A percentile compares a stretch with the other conserved stretches of the same genome.
Conservation (phyloP, 2,113 vertebrate species). For the Anseranas semipalmata region DNA sequence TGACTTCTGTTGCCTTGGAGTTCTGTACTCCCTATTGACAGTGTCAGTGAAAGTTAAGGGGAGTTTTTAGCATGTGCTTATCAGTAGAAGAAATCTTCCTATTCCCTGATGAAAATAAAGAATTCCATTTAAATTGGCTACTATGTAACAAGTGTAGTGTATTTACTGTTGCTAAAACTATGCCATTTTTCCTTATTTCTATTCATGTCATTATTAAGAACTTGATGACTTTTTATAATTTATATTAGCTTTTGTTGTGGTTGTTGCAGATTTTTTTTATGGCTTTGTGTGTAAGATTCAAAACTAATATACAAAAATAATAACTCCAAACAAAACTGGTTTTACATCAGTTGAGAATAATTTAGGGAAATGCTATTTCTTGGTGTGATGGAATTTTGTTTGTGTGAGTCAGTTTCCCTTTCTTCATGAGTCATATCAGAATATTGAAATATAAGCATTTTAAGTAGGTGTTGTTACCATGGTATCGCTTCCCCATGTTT, state of each 20-base stretch:
- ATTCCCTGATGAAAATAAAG: neutral
- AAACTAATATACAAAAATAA: neutral
- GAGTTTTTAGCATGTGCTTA: neutral
- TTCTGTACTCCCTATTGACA: neutral
- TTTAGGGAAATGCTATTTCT: neutral
- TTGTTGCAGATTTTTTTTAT: neutral
- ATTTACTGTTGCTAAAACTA: neutral
- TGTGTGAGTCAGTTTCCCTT: neutral
- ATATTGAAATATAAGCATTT: neutral
- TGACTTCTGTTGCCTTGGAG: neutral
- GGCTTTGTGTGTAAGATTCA: neutral
- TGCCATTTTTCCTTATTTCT: neutral
- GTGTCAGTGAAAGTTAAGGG: neutral
- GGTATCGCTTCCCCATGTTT: neutral
- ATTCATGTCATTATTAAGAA: neutral
- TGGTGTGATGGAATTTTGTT: neutral
- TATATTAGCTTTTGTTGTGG: too few species aligned
- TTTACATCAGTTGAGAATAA: neutral
- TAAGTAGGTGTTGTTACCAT: neutral
- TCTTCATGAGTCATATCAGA: neutral
- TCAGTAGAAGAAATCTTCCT: neutral
- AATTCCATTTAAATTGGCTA: neutral
- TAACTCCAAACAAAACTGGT: neutral
- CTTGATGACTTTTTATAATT: neutral
- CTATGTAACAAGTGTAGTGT: neutral